phyloP scores from a whole-genome alignment of 1,140 invertebrate species.

The Pseudomyrmex pallidus region DNA sequence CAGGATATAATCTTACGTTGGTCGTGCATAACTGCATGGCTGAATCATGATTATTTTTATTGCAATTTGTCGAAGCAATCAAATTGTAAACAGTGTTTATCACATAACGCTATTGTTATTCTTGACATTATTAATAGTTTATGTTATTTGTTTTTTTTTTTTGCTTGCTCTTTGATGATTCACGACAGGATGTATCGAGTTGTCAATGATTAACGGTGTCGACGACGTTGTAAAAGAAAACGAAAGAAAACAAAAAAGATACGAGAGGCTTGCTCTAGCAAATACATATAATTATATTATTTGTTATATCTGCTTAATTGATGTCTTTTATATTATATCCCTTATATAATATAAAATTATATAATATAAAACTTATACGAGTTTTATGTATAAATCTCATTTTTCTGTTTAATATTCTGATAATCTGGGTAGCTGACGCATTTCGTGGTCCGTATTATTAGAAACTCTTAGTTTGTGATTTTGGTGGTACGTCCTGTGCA shows the following conservation, averaged over 20 bases:
- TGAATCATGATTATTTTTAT: constrained; percentile 62
- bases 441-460: too few relatives aligned
- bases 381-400: too few relatives aligned
- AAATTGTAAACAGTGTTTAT: constrained; percentile 58
- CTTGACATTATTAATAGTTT: constrained; percentile 56
- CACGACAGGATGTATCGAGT: constrained; percentile 63
- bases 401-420: too few relatives aligned
- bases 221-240: constrained; percentile 29
- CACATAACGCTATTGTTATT: constrained; percentile 64
- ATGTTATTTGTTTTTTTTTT: constrained; percentile 18
- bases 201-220: constrained; percentile 65
- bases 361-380: too few relatives aligned
- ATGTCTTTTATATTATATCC: too few relatives aligned
- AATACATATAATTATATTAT: too few relatives aligned
- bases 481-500: too few relatives aligned
- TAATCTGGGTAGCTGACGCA: too few relatives aligned
- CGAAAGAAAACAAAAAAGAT: background rate
- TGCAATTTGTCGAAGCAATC: constrained; percentile 31
- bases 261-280: too few relatives aligned
- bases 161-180: constrained; percentile 36
- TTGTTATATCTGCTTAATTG: too few relatives aligned
- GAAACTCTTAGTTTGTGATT: too few relatives aligned
- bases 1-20: constrained; percentile 57
- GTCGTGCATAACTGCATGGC: constrained; percentile 45
- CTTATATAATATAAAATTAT: too few relatives aligned